Conservation (phyloP, 1,140 invertebrate species). For the Zaprionus vittiger region DNA sequence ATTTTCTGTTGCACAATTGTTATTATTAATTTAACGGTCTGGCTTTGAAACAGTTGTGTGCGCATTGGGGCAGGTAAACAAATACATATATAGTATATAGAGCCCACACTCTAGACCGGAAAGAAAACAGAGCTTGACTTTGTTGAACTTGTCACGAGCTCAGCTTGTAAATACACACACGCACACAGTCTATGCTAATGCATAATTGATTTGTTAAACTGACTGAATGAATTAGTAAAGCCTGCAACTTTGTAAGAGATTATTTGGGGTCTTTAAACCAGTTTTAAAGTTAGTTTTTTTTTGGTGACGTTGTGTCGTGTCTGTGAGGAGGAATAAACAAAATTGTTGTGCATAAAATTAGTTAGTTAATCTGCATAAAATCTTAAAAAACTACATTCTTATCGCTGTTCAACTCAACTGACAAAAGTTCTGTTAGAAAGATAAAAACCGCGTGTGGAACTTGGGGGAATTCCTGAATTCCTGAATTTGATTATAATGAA, state of each 20-base stretch:
- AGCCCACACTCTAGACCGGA: constrained; percentile 19
- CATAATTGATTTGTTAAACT: constrained; percentile 30
- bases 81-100: neutral
- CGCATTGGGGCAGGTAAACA: constrained; percentile 32
- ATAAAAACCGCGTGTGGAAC: neutral
- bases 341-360: constrained; percentile 18
- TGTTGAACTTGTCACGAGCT: constrained; percentile 32
- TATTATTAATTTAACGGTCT: constrained; percentile 45
- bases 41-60: constrained; percentile 26
- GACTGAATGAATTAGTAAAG: constrained; percentile 28
- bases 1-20: constrained; percentile 34
- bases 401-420: neutral
- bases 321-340: constrained; percentile 15
- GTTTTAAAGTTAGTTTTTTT: constrained; percentile 4
- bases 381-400: constrained; percentile 20
- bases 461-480: constrained; percentile 2
- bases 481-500: neutral
- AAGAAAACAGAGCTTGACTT: constrained; percentile 16
- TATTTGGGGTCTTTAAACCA: constrained; percentile 30
- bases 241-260: constrained; percentile 36
- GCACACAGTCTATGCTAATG: neutral
- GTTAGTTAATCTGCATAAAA: constrained; percentile 25
- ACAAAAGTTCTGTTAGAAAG: constrained; percentile 12
- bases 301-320: neutral
- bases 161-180: neutral